These are phyloP conservation scores for Perdita meconis DNA, from an alignment of 2,888 invertebrate species.

Conservation along the genomic window DNA sequence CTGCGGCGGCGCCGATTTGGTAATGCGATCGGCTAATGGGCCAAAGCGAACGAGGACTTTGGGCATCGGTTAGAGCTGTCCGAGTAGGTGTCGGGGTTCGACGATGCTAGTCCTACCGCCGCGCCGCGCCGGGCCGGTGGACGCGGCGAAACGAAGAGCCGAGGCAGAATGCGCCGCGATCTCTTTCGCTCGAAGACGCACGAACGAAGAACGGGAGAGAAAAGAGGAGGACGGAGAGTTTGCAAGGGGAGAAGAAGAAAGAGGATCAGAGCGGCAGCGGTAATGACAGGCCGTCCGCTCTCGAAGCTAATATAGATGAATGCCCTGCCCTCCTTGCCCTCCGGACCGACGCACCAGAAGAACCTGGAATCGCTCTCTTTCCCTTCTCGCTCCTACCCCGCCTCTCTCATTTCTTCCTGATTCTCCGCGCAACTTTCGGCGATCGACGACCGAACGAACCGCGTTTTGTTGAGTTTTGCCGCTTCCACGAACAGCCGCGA, in stretches of 20 bases:
- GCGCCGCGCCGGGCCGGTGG: no score
- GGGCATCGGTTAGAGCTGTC: conserved; percentile 61
- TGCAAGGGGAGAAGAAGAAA: conserved; percentile 63
- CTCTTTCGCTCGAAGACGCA: conserved; percentile 32
- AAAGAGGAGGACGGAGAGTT: conserved; percentile 41
- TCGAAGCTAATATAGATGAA: conserved; percentile 85
- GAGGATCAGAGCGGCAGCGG: conserved; percentile 79
- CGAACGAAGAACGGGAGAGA: conserved; percentile 37
- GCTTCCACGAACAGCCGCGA: not conserved
- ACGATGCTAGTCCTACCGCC: conserved; percentile 63
- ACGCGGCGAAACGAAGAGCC: conserved; percentile 42
- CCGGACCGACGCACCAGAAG: conserved; percentile 72
- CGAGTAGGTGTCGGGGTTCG: conserved; percentile 50
- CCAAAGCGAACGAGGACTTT: conserved; percentile 62
- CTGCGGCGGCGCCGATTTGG: conserved; percentile 66
- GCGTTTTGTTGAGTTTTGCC: conserved; percentile 13
- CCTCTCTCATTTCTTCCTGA: conserved; percentile 13
- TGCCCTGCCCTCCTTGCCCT: conserved; percentile 83
- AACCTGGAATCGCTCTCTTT: conserved; percentile 71
- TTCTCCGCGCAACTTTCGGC: not conserved
- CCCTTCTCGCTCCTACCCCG: conserved; percentile 26
- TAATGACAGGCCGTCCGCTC: conserved; percentile 84
- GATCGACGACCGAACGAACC: conserved; percentile 6
- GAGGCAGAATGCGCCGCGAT: no score
- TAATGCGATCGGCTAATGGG: conserved; percentile 76